Conservation (phyloP, 2,797 vertebrate genomes). For the Gallinago nigripennis region DNA sequence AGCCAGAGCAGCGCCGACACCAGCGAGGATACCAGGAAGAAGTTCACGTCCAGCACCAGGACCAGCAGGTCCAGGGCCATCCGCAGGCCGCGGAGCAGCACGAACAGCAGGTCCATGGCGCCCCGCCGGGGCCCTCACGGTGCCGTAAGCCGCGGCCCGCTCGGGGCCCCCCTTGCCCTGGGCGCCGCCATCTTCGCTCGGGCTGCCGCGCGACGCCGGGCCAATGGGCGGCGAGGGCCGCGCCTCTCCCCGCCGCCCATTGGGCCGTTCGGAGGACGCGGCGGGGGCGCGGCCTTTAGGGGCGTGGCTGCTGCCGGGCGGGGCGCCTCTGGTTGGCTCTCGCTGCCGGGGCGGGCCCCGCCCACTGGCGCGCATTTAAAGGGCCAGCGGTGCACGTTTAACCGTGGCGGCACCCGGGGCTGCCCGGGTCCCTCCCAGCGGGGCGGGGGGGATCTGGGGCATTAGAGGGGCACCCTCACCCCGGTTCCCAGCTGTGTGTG, state of each 20-base stretch:
- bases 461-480: fast-evolving
- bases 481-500: fast-evolving
- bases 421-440: too few relatives aligned
- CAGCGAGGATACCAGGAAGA: conserved; percentile 86
- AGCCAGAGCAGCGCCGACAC: conserved; percentile 80
- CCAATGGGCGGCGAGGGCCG: conserved; percentile 30
- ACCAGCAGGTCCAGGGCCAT: conserved; percentile 73
- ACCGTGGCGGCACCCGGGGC: not conserved
- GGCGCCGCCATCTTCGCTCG: conserved; percentile 75
- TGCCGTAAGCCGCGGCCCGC: not conserved
- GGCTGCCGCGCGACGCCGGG: not conserved
- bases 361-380: not conserved
- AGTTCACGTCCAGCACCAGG: conserved; percentile 90
- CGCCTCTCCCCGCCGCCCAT: not conserved
- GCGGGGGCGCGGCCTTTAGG: fast-evolving
- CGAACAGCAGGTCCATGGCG: conserved; percentile 74
- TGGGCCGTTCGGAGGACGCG: conserved; percentile 71
- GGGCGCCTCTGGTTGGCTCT: not conserved
- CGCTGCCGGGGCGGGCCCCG: not conserved
- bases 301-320: not conserved
- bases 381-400: not conserved
- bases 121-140: not conserved
- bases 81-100: conserved; percentile 69
- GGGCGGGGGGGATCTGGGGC: not conserved
- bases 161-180: not conserved